phyloP scores from a whole-genome alignment of 2,888 invertebrate genomes.

The Tryphoninae sp. region DNA sequence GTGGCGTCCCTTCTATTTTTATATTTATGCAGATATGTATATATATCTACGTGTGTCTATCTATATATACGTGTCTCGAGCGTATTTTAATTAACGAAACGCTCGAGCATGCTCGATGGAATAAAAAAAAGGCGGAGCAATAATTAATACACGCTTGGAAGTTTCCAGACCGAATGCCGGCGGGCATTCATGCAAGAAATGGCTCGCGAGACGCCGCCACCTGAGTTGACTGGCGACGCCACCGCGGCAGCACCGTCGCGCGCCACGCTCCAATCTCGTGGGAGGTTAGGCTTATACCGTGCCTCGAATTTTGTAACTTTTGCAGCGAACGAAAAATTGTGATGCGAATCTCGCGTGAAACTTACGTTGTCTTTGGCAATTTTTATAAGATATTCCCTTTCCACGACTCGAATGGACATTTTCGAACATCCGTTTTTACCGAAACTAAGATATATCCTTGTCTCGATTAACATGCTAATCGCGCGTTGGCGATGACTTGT shows the following conservation, averaged over 20 bases:
- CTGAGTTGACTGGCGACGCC: conserved; percentile 62
- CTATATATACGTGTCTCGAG: conserved; percentile 53
- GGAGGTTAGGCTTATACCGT: too few species aligned
- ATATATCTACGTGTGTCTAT: neutral
- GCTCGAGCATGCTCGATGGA: conserved; percentile 57
- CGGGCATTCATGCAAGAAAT: conserved; percentile 77
- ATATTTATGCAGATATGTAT: conserved; percentile 1
- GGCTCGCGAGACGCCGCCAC: conserved; percentile 73
- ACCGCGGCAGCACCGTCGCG: conserved; percentile 66
- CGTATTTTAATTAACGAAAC: conserved; percentile 66
- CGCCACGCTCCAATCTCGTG: conserved; percentile 44
- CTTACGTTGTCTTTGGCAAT: neutral
- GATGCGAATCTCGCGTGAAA: conserved; percentile 46
- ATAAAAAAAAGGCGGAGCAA: conserved; percentile 65
- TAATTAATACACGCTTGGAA: conserved; percentile 74
- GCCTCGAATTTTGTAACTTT: conserved; percentile 29
- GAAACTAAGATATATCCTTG: conserved; percentile 28
- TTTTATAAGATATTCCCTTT: conserved; percentile 6
- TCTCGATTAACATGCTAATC: conserved; percentile 62
- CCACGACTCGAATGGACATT: conserved; percentile 13
- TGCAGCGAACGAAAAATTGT: conserved; percentile 67
- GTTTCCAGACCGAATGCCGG: conserved; percentile 72
- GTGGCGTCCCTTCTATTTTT: conserved; percentile 42
- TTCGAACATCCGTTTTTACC: conserved; percentile 16
- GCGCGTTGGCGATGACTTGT: conserved; percentile 48